phyloP scores from a whole-genome alignment of 2,797 vertebrate genomes.

The Kryptolebias ocellatus region DNA sequence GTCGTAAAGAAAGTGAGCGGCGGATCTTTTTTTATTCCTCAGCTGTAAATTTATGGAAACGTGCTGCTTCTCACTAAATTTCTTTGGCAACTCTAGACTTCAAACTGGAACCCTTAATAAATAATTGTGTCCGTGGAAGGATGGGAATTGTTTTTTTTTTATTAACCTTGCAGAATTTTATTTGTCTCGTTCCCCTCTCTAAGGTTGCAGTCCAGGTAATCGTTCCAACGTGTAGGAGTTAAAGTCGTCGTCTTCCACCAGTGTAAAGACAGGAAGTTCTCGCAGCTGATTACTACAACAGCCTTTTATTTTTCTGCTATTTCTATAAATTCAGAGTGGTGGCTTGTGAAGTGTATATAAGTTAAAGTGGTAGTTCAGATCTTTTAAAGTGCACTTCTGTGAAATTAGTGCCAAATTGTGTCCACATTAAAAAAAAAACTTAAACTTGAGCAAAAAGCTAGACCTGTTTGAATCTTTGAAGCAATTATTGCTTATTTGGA shows the following conservation, averaged over 20 bases:
- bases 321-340: background rate
- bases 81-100: slow-evolving; percentile 38
- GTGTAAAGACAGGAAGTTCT: background rate
- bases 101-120: slow-evolving; percentile 49
- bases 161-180: slow-evolving; percentile 29
- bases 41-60: slow-evolving; percentile 47
- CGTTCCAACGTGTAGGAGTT: slow-evolving; percentile 3
- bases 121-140: slow-evolving; percentile 30
- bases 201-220: slow-evolving; percentile 3
- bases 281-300: background rate
- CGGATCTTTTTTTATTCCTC: slow-evolving; percentile 32
- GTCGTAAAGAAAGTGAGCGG: slow-evolving; percentile 37
- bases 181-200: slow-evolving; percentile 13
- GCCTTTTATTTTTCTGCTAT: background rate
- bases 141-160: slow-evolving; percentile 35
- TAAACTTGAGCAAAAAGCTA: too few relatives aligned
- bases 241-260: background rate
- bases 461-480: too few relatives aligned
- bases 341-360: too few relatives aligned
- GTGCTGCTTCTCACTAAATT: slow-evolving; percentile 38
- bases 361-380: too few relatives aligned
- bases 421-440: too few relatives aligned
- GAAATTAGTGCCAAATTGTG: too few relatives aligned
- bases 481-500: too few relatives aligned
- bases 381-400: too few relatives aligned